Base-by-base conservation (phyloP, 2,113 vertebrate genomes). In the Tenrec ecaudatus region DNA sequence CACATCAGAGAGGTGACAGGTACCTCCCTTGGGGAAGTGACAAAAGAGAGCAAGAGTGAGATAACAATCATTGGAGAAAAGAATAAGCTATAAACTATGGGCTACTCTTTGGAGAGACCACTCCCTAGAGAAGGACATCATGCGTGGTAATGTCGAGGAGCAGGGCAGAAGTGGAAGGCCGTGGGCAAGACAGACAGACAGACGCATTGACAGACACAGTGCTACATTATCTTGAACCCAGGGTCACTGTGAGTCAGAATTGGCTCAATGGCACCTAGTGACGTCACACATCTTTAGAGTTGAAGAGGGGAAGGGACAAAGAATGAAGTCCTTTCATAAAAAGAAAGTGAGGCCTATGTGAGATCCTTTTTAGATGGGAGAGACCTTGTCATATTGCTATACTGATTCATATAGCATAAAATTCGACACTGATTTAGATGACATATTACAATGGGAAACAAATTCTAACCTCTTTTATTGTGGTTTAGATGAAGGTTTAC, bases 381-480 rank as follows among this genome's bases (percentile, higher is more conserved):
- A 19, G 5, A 3, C 20, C 2, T 62, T 22, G 4, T 62, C 40
- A 40, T 53, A 8, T 53, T 53, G 47, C 9, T 53, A 53, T 53
- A 10, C 47, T 53, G 47, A 4, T 69, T 69, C n/a, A 14, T 25
- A 16, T n/a, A n/a, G 14, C 29, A 69, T 69, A 69, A 69, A 69
- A 69, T 90, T 64, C 0, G 12, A 33, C 85, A n/a, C n/a, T 76
- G 17, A 3, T 68, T 82, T 90, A 95, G 92, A 86, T 36, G 25
- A 80, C 23, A 11, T 0, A 89, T 17, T 25, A 78, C 6, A 85
- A 11, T 84, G 38, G 47, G 47, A 8, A 8, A 82, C 19, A 88
- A 71, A 68, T 53, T 53, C 47, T 53, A 53, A 53, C 9, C 47
- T 19, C 4, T 17, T 80, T 62, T 17, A 22, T 62, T 62, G 23